These are phyloP conservation scores for Elanoides forficatus DNA, from an alignment of 2,113 vertebrate species.

Conservation along the genomic window DNA sequence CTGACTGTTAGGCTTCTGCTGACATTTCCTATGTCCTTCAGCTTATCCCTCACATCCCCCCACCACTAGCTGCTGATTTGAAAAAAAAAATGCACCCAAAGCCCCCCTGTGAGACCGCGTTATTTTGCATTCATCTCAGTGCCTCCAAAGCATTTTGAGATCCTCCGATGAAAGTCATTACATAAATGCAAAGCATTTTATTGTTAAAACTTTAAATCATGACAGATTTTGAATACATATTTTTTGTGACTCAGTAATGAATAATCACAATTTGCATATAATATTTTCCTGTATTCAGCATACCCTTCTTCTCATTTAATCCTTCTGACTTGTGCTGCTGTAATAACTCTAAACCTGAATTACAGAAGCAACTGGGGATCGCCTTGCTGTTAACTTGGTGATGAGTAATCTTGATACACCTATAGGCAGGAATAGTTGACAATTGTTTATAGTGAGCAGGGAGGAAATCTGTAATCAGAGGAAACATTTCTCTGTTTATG, in stretches of 20 bases:
- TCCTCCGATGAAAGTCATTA: conserved; percentile 7
- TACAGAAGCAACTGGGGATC: background rate
- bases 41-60: background rate
- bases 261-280: background rate
- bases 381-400: background rate
- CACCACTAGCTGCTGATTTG: background rate
- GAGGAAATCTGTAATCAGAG: background rate
- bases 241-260: conserved; percentile 45
- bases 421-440: background rate
- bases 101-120: background rate
- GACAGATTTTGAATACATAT: conserved; percentile 11
- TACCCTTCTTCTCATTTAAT: background rate
- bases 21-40: background rate
- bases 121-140: background rate
- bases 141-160: background rate
- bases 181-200: conserved; percentile 21
- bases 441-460: background rate
- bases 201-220: conserved; percentile 41
- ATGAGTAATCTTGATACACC: background rate
- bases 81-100: background rate
- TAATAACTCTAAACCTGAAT: background rate
- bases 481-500: background rate
- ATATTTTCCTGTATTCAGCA: conserved; percentile 30
- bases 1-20: background rate
- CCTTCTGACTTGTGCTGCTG: background rate